Evolutionary conservation across 2,797 vertebrate genomes (phyloP).

Genomic region (Hapalemur alaotrensis): DNA sequence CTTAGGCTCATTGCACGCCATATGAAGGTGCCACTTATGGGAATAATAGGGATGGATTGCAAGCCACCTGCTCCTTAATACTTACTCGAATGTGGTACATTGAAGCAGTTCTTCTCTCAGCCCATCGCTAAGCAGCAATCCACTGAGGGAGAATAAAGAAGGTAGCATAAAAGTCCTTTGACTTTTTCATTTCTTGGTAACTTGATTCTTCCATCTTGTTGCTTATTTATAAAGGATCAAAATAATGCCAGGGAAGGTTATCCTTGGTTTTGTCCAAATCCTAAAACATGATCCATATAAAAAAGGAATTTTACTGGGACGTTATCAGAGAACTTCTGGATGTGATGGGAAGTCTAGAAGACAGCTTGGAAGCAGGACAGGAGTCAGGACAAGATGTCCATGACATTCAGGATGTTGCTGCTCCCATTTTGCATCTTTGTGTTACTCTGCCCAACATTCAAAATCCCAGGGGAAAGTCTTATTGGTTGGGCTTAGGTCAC

Average conservation of each 20-base stretch:
- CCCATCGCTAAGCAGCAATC: background rate
- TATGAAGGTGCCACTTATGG: background rate
- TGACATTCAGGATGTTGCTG: background rate
- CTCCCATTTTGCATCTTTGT: background rate
- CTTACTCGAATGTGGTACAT: background rate
- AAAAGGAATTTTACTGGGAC: background rate
- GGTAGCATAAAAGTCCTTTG: background rate
- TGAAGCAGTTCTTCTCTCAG: background rate
- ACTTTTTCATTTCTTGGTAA: background rate
- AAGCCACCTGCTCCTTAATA: background rate
- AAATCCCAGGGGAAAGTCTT: background rate
- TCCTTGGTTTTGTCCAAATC: conserved; percentile 13
- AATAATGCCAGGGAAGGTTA: background rate
- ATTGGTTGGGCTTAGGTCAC: background rate
- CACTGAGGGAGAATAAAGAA: background rate
- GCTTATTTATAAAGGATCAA: conserved; percentile 38
- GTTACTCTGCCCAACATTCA: background rate
- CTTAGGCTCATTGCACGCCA: background rate
- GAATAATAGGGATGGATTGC: background rate
- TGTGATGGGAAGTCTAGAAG: background rate
- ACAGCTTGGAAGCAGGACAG: background rate
- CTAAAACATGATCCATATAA: background rate
- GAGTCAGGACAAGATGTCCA: background rate
- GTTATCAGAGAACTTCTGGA: background rate
- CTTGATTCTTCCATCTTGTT: background rate